Conservation (phyloP, 2,113 vertebrate species). For the Oceanodroma tethys region DNA sequence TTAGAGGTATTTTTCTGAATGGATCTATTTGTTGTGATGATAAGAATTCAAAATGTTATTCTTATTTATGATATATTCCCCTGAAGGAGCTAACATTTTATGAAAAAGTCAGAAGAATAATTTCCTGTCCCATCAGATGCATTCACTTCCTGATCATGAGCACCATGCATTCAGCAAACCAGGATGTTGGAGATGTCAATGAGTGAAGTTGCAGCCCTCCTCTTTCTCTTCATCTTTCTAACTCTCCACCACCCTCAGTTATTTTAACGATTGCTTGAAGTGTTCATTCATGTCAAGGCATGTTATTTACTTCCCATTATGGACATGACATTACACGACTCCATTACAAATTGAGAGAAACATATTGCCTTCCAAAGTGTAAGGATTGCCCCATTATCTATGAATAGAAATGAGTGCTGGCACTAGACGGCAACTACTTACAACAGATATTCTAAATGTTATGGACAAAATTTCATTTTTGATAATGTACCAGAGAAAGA, state of each 20-base stretch:
- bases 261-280: slow-evolving; percentile 55
- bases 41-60: background rate
- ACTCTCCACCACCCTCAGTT: slow-evolving; percentile 49
- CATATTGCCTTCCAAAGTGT: slow-evolving; percentile 46
- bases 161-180: background rate
- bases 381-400: slow-evolving; percentile 29
- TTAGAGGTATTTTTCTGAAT: background rate
- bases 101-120: background rate
- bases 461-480: slow-evolving; percentile 58
- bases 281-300: slow-evolving; percentile 38
- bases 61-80: background rate
- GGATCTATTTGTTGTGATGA: background rate
- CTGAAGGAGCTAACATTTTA: background rate
- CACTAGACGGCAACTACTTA: slow-evolving; percentile 49
- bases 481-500: slow-evolving; percentile 59
- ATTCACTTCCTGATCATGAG: background rate
- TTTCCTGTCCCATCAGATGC: background rate
- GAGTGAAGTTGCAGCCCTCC: background rate
- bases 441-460: slow-evolving; percentile 55
- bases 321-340: slow-evolving; percentile 42
- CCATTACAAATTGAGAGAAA: slow-evolving; percentile 36
- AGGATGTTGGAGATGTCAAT: background rate
- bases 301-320: slow-evolving; percentile 65
- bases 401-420: slow-evolving; percentile 55
- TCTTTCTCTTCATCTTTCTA: slow-evolving; percentile 17